phyloP scores from a whole-genome alignment of 2,888 invertebrate genomes.

The Gonocerus acuteangulatus region DNA sequence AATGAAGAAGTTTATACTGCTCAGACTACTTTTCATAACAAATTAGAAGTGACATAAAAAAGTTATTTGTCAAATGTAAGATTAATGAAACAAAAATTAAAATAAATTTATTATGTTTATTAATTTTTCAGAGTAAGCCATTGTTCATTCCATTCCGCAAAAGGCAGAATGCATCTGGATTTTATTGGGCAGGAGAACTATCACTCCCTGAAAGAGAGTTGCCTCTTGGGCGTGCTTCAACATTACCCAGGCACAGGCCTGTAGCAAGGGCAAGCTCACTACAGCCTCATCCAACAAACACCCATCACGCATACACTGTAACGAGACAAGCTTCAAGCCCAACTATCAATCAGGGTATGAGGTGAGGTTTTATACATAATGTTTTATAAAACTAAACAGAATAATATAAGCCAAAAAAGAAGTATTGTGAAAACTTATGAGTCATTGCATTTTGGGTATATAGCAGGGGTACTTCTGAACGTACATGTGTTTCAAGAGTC shows the following conservation, averaged over 20 bases:
- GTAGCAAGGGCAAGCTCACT: constrained; percentile 43
- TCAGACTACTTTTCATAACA: no score
- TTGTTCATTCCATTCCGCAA: constrained; percentile 45
- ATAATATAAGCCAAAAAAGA: no score
- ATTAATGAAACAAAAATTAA: no score
- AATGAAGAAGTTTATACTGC: no score
- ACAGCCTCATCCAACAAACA: constrained; percentile 39
- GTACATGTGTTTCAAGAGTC: no score
- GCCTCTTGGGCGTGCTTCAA: constrained; percentile 21
- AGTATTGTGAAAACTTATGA: no score
- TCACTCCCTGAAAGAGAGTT: constrained; percentile 45
- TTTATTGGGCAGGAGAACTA: constrained; percentile 53
- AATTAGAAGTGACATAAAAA: no score
- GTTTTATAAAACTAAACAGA: no score
- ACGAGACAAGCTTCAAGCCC: constrained; percentile 49
- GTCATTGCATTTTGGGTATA: no score
- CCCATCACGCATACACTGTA: constrained; percentile 44
- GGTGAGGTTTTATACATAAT: constrained; percentile 18
- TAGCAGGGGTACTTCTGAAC: no score
- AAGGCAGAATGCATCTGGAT: constrained; percentile 49
- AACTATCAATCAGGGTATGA: constrained; percentile 40
- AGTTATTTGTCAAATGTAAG: no score
- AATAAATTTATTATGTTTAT: no score
- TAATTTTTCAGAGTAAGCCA: constrained; percentile 35
- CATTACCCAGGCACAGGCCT: constrained; percentile 34